Evolutionary conservation across 1,140 invertebrate genomes (phyloP).

Genomic region (Pseudomyrmex sp.): DNA sequence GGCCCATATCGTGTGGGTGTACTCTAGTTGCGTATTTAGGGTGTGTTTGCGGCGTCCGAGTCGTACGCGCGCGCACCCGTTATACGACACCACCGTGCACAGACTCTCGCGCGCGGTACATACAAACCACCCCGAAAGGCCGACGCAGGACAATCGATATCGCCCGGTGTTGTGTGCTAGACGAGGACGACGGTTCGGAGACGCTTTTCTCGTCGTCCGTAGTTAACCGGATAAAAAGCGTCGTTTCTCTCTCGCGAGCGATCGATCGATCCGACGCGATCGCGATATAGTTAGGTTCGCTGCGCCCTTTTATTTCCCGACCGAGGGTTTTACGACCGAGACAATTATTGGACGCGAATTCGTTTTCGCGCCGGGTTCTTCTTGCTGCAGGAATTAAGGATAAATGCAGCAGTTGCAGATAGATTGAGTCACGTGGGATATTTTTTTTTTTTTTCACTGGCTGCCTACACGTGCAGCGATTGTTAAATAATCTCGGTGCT

Average conservation of each 20-base stretch:
- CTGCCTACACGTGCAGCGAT: not conserved
- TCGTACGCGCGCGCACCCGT: slow-evolving; percentile 25
- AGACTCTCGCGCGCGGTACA: not conserved
- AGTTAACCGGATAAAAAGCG: slow-evolving; percentile 32
- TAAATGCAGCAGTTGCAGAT: not conserved
- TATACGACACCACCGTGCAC: slow-evolving; percentile 17
- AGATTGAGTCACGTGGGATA: not conserved
- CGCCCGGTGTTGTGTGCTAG: slow-evolving; percentile 11
- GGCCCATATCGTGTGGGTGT: not conserved
- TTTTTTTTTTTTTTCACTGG: not conserved
- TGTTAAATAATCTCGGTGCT: not conserved
- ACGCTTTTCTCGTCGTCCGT: slow-evolving; percentile 4
- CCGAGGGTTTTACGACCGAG: slow-evolving; percentile 5
- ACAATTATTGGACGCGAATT: slow-evolving; percentile 50
- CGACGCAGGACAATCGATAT: slow-evolving; percentile 66
- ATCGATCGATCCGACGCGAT: slow-evolving; percentile 35
- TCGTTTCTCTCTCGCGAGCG: not conserved
- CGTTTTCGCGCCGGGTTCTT: slow-evolving; percentile 3
- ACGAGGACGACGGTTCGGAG: slow-evolving; percentile 36
- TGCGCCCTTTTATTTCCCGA: slow-evolving; percentile 26
- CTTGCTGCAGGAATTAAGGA: not conserved
- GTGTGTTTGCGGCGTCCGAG: slow-evolving; percentile 58
- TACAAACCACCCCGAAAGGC: not conserved
- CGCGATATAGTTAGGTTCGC: slow-evolving; percentile 18
- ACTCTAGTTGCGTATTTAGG: slow-evolving; percentile 60